These are phyloP conservation scores for Notodonta dromedarius DNA, from an alignment of 2,888 invertebrate species.

Conservation along the genomic window DNA sequence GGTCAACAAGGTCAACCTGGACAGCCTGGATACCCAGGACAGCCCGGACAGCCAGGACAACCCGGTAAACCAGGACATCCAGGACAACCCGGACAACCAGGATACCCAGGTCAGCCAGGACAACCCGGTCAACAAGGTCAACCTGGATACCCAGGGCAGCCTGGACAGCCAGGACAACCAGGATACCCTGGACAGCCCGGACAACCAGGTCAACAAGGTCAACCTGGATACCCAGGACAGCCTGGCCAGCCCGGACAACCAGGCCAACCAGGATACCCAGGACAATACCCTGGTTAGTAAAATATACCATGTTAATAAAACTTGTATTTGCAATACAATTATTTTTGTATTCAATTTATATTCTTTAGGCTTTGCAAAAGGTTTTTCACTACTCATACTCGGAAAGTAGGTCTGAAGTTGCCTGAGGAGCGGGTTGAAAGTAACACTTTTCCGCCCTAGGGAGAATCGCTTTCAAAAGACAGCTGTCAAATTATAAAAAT, in stretches of 20 bases:
- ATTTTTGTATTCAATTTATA: too few relatives aligned
- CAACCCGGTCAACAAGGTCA: slow-evolving; percentile 44
- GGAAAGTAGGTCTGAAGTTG: too few relatives aligned
- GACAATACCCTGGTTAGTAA: slow-evolving; percentile 8
- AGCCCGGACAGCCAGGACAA: slow-evolving; percentile 9
- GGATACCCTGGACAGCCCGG: slow-evolving; percentile 13
- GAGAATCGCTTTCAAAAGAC: too few relatives aligned
- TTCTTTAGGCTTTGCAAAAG: too few relatives aligned
- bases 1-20: slow-evolving; percentile 44
- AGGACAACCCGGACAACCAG: slow-evolving; percentile 48
- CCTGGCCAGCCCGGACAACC: slow-evolving; percentile 12
- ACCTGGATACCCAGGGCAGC: slow-evolving; percentile 36
- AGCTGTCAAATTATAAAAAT: too few relatives aligned
- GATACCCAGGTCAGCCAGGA: slow-evolving; percentile 42
- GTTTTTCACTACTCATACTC: too few relatives aligned
- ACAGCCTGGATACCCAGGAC: slow-evolving; percentile 49
- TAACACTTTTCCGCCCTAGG: too few relatives aligned
- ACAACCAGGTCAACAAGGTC: slow-evolving; percentile 8
- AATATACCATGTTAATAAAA: background rate
- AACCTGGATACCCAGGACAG: slow-evolving; percentile 11
- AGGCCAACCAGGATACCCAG: slow-evolving; percentile 14
- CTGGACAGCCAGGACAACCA: slow-evolving; percentile 25
- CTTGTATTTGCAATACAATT: too few relatives aligned
- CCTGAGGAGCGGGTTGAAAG: too few relatives aligned
- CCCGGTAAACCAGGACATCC: slow-evolving; percentile 11